These are phyloP conservation scores for Drosophila mulleri DNA, from an alignment of 2,888 invertebrate genomes.

Conservation along the genomic window DNA sequence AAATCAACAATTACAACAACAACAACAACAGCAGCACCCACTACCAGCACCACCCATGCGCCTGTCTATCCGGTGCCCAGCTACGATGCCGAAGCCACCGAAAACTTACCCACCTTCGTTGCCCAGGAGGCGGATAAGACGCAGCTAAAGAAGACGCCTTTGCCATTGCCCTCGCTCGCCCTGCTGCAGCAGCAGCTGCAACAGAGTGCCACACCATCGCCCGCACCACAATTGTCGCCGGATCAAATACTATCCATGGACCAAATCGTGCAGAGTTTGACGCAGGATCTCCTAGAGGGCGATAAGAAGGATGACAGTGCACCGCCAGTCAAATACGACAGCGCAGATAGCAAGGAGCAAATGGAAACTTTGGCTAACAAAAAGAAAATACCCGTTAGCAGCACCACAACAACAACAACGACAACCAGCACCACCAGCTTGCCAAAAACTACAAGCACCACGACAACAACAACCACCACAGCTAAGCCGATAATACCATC, in stretches of 20 bases:
- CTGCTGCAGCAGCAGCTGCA: slow-evolving; percentile 63
- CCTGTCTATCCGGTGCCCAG: slow-evolving; percentile 75
- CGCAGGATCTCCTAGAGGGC: slow-evolving; percentile 61
- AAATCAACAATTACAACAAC: slow-evolving; percentile 6
- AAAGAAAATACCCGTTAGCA: slow-evolving; percentile 42
- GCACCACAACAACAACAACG: slow-evolving; percentile 23
- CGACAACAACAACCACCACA: slow-evolving; percentile 21
- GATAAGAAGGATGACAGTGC: slow-evolving; percentile 51
- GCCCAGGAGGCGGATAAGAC: slow-evolving; percentile 1
- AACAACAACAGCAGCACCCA: slow-evolving; percentile 29
- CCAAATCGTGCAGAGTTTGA: slow-evolving; percentile 82
- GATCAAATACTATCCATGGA: slow-evolving; percentile 82
- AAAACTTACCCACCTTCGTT: slow-evolving; percentile 34
- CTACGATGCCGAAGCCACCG: slow-evolving; percentile 49
- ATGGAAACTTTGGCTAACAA: slow-evolving; percentile 58
- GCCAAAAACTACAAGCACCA: neutral
- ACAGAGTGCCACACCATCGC: slow-evolving; percentile 44
- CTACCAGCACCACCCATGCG: slow-evolving; percentile 44
- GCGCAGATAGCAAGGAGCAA: slow-evolving; percentile 51
- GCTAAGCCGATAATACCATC: slow-evolving; percentile 27
- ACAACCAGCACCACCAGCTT: slow-evolving; percentile 20
- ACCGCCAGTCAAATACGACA: slow-evolving; percentile 59
- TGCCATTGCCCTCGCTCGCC: slow-evolving; percentile 64
- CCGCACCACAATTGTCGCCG: slow-evolving; percentile 60
- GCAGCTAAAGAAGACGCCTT: slow-evolving; percentile 61